phyloP scores from a whole-genome alignment of 2,797 vertebrate genomes.

The Pangasius sanitwongsei region DNA sequence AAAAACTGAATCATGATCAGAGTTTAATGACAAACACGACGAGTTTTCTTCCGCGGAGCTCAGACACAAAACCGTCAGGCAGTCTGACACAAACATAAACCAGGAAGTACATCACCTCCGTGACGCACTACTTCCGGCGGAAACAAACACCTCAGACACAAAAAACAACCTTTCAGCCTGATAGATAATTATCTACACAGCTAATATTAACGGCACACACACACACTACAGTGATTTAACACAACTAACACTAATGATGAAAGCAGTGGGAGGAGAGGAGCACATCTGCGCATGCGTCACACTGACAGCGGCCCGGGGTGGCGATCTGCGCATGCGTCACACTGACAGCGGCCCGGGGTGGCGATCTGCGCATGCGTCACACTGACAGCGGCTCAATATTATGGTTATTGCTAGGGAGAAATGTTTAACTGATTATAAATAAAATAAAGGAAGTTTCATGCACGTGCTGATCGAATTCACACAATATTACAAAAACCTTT shows the following conservation, averaged over 20 bases:
- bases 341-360: not conserved
- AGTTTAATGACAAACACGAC: not conserved
- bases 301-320: not conserved
- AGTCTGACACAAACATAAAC: constrained; percentile 46
- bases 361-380: constrained; percentile 2
- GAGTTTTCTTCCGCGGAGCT: not conserved
- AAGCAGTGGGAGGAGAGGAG: too few species aligned
- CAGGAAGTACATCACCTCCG: constrained; percentile 49
- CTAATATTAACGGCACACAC: not conserved
- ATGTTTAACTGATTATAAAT: not conserved
- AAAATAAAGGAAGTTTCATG: not conserved
- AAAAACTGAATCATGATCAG: not conserved
- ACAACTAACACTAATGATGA: not conserved
- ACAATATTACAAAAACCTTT: not conserved
- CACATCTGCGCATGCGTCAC: not conserved
- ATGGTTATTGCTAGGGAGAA: not conserved
- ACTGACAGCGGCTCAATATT: not conserved
- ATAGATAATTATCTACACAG: not conserved
- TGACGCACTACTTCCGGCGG: constrained; percentile 46
- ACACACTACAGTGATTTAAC: not conserved
- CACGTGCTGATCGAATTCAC: not conserved
- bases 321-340: constrained; percentile 4
- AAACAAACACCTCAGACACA: not conserved
- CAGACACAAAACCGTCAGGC: not conserved
- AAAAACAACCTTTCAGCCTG: not conserved